Base-by-base conservation (phyloP, 1,140 invertebrate species). In the Drosophila pruinosa region DNA sequence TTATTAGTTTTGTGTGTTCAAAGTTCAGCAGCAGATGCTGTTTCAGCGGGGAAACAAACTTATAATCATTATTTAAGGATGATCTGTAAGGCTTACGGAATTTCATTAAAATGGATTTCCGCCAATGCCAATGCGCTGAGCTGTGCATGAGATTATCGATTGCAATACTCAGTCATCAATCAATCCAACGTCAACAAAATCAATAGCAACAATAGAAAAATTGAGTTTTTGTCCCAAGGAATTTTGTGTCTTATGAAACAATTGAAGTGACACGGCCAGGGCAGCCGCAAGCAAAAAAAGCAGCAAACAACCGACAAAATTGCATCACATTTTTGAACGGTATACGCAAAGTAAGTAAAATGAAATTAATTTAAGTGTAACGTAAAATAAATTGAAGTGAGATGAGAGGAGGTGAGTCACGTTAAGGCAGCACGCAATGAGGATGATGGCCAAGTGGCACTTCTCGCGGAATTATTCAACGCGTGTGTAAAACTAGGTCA, bases 91-190 rank as follows among this genome's bases (percentile, higher is more conserved):
- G 70, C 70, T 68, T 78, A 78, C 59, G 78, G 79, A 72, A 78
- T 82, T 82, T 88, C 82, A 86, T 86, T 86, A 86, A 86, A 86
- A 86, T 86, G 81, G 81, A 81, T 86, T 86, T 86, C 73, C 75
- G 81, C 62, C 70, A 81, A 88, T 81, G 82, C 65, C 81, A 58
- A 70, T 57, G 73, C 53, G 70, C 78, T 86, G 58, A 88, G 82
- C 74, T 86, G 73, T 88, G 81, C 81, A 86, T 62, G 74, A 74
- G 78, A 86, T 88, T 86, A 86, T 86, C 81, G 81, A 86, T 86
- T 86, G 82, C 88, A 86, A 78, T 86, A 78, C 81, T 77, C 81
- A 81, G 80, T 86, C 82, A 86, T 86, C 81, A 81, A 88, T 81
- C 75, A 81, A 83, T 67, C 52, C 80, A 76, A 76, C 54, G 74